Evolutionary conservation across 2,797 vertebrate genomes (phyloP), one percentile per base, ranked within the genome.

Genomic region (Chloroceryle inda): DNA sequence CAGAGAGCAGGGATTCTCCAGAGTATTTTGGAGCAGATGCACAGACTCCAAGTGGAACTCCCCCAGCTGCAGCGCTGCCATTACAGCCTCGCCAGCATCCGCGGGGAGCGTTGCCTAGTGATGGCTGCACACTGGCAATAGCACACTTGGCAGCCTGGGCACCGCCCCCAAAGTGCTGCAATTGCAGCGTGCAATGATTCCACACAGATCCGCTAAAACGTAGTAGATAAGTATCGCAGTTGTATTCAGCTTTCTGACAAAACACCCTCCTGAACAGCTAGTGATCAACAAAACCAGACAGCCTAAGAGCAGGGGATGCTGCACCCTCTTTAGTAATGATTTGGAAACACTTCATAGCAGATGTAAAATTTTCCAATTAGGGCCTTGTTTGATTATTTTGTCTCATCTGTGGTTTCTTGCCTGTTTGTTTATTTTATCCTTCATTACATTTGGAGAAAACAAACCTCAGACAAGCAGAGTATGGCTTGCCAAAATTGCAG

Each of bases 51-150:
- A 14, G 68, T 9, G 87, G 85, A 61, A 22, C 68, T 74, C 29
- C 49, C 89, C 91, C 71, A 88, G 96, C 82, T 92, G 94, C 96
- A 95, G 92, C 59, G 58, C 90, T 95, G 95, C 91, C 92, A 96
- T 97, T 88, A 67, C 84, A 93, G 91, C 92, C 79, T 23, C 62
- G 24, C 37, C 73, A 64, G 92, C 78, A 97, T 93, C 94, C 75
- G 42, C 68, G 55, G 88, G 85, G 69, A 95, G 78, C 29, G 96
- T 90, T 97, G 96, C 97, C 81, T 97, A 92, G 97, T 24, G 94
- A 98, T 95, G 89, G 85, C 75, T 89, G 95, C 69, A 94, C 85
- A 73, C 76, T 33, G 92, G 38, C 71, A 80, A 91, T 3, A 45
- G 82, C 94, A 77, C 93, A 33, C 71, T 87, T 72, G 29, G 76